These are phyloP conservation scores for Microcebus jonahi DNA, from an alignment of 2,113 vertebrate genomes.

Conservation along the genomic window DNA sequence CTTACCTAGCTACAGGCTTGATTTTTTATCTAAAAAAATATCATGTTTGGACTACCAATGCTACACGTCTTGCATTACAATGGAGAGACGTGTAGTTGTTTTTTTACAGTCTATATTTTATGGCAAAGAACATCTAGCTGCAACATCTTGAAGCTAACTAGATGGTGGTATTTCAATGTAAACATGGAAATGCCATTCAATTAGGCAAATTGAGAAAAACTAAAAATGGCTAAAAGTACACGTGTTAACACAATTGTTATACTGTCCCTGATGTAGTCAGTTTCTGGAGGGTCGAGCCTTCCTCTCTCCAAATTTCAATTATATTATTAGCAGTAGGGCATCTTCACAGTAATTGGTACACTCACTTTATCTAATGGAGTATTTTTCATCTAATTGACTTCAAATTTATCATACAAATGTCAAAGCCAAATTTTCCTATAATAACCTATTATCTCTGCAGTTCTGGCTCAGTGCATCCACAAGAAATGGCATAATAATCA, in stretches of 20 bases:
- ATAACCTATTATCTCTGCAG: constrained; percentile 86
- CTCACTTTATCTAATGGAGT: constrained; percentile 86
- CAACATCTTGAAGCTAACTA: constrained; percentile 51
- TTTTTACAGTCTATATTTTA: not conserved
- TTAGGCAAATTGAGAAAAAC: constrained; percentile 44
- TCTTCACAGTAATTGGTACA: constrained; percentile 84
- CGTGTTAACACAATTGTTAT: constrained; percentile 77
- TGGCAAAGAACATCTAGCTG: not conserved
- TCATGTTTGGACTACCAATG: not conserved
- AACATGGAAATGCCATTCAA: constrained; percentile 17
- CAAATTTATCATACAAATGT: constrained; percentile 88
- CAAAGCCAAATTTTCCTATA: constrained; percentile 87
- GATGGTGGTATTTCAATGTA: constrained; percentile 47
- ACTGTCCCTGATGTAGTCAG: constrained; percentile 67
- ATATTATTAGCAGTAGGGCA: constrained; percentile 83
- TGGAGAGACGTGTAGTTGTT: not conserved
- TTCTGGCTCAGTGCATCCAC: constrained; percentile 84
- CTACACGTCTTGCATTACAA: not conserved
- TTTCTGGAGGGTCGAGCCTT: constrained; percentile 74
- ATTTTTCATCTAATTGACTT: constrained; percentile 90
- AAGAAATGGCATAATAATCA: constrained; percentile 81
- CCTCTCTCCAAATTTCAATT: constrained; percentile 86
- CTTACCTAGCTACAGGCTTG: not conserved
- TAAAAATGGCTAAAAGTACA: constrained; percentile 64
- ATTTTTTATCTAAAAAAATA: constrained; percentile 49